Evolutionary conservation across 2,113 vertebrate species (phyloP), one percentile per base, ranked within the genome.

Genomic region (Sebastes schlegelii): DNA sequence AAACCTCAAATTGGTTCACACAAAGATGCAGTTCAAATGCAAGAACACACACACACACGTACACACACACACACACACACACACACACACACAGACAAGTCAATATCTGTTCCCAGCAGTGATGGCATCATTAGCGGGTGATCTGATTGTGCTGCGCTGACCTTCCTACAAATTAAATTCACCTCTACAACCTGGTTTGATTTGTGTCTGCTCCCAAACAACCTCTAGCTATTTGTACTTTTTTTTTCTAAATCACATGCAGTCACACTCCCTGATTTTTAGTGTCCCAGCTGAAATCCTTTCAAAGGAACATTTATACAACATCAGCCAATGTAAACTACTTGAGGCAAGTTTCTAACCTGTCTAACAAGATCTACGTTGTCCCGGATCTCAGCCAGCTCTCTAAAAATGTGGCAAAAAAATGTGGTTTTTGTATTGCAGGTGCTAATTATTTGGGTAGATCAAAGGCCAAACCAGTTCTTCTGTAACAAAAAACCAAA

Each of bases 111-210:
- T 88, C 67, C 63, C 79, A 77, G 82, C 54, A 80, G 67, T 74
- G 80, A 88, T 68, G 69, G 66, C 82, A 78, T 92, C 83, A 86
- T 90, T 90, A 90, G 23, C 11, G 6, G 69, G 65, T 58, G 48
- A 77, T 86, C 71, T 68, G 60, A 76, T 80, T 79, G 34, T 34
- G 34, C 55, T 26, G 43, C 68, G 3, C 45, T 23, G 63, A 48
- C 64, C 60, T 72, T 87, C 66, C 82, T 57, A 63, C 65, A 75
- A 82, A 90, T 86, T 86, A 49, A 67, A 83, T 85, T 73, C 73
- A 73, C 68, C 78, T 64, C 64, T 21, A 42, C n/a, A 68, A 89
- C 69, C 40, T 34, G 62, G 48, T 84, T 77, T 62, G 61, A 46
- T 83, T 77, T 65, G 70, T 34, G 5, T 52, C 52, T 45, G 21